Conservation (phyloP, 2,888 invertebrate genomes). For the Oegoconia quadripuncta region DNA sequence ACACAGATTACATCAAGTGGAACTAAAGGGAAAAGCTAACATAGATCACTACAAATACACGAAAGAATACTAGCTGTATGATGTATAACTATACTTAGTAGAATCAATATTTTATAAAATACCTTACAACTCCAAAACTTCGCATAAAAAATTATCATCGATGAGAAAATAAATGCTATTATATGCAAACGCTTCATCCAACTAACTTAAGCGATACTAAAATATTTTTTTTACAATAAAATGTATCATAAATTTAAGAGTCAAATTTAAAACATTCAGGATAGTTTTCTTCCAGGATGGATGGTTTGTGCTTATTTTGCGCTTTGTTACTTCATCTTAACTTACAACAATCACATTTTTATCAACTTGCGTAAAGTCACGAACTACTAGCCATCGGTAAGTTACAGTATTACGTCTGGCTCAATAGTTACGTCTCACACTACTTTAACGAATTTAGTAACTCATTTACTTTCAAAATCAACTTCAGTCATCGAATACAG, state of each 20-base stretch:
- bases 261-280: conserved; percentile 74
- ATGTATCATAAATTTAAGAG: conserved; percentile 79
- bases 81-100: conserved; percentile 29
- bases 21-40: conserved; percentile 30
- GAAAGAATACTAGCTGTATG: conserved; percentile 45
- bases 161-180: conserved; percentile 73
- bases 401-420: not conserved
- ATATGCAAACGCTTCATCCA: conserved; percentile 73
- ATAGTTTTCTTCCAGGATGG: conserved; percentile 73
- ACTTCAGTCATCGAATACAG: conserved; percentile 67
- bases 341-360: conserved; percentile 71
- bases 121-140: conserved; percentile 55
- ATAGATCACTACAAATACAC: conserved; percentile 48
- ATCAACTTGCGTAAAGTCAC: conserved; percentile 32
- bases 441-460: conserved; percentile 46
- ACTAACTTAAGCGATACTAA: conserved; percentile 76
- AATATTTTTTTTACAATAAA: conserved; percentile 75
- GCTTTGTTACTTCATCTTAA: conserved; percentile 69
- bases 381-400: conserved; percentile 23
- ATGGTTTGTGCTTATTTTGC: conserved; percentile 76
- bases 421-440: conserved; percentile 28
- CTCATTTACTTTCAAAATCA: conserved; percentile 51
- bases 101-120: conserved; percentile 64
- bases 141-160: conserved; percentile 55
- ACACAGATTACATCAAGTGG: conserved; percentile 17